A percentile compares a stretch with the other conserved stretches of the same genome.
phyloP scores from a whole-genome alignment of 2,113 vertebrate species.

The Gallinago paraguaiae region DNA sequence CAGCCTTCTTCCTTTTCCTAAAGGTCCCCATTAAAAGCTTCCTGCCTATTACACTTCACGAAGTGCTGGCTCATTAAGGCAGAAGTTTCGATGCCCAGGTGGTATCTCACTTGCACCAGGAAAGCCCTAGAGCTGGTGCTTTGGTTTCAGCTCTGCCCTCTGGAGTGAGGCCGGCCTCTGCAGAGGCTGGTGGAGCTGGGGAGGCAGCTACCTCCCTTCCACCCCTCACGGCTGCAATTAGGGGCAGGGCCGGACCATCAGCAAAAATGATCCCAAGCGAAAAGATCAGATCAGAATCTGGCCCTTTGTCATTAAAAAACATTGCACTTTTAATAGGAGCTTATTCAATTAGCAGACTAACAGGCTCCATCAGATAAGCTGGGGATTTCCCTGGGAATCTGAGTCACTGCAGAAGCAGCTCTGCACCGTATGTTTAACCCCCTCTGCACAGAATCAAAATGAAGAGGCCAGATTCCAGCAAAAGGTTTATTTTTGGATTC shows the following conservation, averaged over 20 bases:
- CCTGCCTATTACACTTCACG: background rate
- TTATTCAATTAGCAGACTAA: conserved; percentile 69
- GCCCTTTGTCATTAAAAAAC: conserved; percentile 60
- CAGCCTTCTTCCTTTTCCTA: background rate
- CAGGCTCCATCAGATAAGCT: conserved; percentile 58
- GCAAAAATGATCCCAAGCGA: background rate
- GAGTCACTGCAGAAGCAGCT: conserved; percentile 3
- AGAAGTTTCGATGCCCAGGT: background rate
- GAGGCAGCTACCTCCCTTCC: background rate
- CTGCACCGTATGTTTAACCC: conserved; percentile 34
- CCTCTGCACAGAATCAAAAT: background rate
- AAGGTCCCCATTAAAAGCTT: background rate
- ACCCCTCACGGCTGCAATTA: background rate
- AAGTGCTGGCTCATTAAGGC: background rate
- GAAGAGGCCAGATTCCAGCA: background rate
- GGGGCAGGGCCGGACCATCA: background rate
- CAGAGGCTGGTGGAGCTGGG: background rate
- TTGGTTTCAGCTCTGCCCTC: fast-evolving
- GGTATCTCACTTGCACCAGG: background rate
- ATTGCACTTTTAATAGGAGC: conserved; percentile 52
- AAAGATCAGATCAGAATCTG: conserved; percentile 45
- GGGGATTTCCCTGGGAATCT: conserved; percentile 43
- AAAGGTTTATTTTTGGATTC: background rate
- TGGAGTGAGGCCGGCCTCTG: fast-evolving
- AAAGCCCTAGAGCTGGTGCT: background rate